Base-by-base conservation (phyloP, 2,113 vertebrate genomes). In the Nyctereutes procyonoides region DNA sequence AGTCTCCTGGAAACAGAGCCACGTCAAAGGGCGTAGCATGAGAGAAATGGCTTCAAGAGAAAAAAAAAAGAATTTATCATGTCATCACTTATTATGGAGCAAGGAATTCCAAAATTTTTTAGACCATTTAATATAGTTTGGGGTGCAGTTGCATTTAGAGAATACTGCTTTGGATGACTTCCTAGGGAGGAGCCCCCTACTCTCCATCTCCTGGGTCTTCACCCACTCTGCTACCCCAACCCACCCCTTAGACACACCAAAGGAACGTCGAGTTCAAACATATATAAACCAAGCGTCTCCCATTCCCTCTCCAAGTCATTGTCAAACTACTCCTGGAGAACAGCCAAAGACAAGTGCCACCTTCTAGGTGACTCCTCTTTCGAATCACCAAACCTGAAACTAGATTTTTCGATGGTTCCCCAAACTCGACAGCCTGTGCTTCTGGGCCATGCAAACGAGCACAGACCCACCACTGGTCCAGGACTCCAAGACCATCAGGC, bases 161-260 rank as follows among this genome's bases (percentile, higher is more conserved):
- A 51, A 30, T 3, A 17, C 15, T 43, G 19, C 2, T 38, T 10
- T 32, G 53, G 88, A 14, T 24, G 77, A 35, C 53, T 24, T 60
- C 67, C 12, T 1, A 19, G 32, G 22, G 4, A 89, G 63, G 2
- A 13, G 17, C 24, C 4, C 53, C 15, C 63, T n/a, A 14, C 35
- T 13, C 0, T 6, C 26, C 10, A 5, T 22, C 56, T 56, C 58
- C 26, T 9, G 20, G 5, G 0, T 30, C 55, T n/a, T 51, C n/a
- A 8, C 8, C 48, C n/a, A 2, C 24, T 67, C 28, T 4, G 8
- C 32, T 26, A 16, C 38, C n/a, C 62, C 8, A 7, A 12, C 13
- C 22, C 53, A 32, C 0, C 0, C 19, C 69, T 19, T 28, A 77
- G 3, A 4, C n/a, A 15, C 48, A 15, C 51, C 22, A 10, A 85